phyloP scores from a whole-genome alignment of 2,888 invertebrate species.

The Yponomeuta evonymella region DNA sequence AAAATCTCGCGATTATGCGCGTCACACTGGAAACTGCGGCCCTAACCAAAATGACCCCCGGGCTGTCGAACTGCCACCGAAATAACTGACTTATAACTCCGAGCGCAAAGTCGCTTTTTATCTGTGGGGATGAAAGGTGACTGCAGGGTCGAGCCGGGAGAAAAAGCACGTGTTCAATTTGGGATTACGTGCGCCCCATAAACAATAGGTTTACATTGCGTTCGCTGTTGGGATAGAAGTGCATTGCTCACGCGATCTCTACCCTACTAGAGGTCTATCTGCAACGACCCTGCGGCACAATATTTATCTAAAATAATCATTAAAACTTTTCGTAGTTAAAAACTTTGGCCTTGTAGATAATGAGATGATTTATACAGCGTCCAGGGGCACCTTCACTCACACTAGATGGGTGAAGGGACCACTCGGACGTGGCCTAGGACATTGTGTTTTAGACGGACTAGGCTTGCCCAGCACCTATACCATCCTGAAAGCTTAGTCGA shows the following conservation, averaged over 20 bases:
- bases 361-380: no score
- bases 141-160: constrained; percentile 47
- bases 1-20: constrained; percentile 65
- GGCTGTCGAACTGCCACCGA: constrained; percentile 15
- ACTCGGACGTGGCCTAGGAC: no score
- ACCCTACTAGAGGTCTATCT: not conserved
- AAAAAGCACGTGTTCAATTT: constrained; percentile 74
- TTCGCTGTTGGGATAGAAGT: constrained; percentile 31
- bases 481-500: no score
- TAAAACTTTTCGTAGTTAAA: no score
- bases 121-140: constrained; percentile 17
- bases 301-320: no score
- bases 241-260: constrained; percentile 15
- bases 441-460: no score
- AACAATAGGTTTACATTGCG: constrained; percentile 67
- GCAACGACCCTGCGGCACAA: no score
- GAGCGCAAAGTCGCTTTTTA: constrained; percentile 29
- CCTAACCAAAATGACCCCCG: constrained; percentile 52
- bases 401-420: no score
- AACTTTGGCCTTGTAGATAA: no score
- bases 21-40: constrained; percentile 64
- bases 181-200: constrained; percentile 69
- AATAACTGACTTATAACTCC: constrained; percentile 31
- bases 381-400: no score
- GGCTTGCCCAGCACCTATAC: no score